These are phyloP conservation scores for Chloroclysta siterata DNA, from an alignment of 2,888 invertebrate genomes.

Conservation along the genomic window DNA sequence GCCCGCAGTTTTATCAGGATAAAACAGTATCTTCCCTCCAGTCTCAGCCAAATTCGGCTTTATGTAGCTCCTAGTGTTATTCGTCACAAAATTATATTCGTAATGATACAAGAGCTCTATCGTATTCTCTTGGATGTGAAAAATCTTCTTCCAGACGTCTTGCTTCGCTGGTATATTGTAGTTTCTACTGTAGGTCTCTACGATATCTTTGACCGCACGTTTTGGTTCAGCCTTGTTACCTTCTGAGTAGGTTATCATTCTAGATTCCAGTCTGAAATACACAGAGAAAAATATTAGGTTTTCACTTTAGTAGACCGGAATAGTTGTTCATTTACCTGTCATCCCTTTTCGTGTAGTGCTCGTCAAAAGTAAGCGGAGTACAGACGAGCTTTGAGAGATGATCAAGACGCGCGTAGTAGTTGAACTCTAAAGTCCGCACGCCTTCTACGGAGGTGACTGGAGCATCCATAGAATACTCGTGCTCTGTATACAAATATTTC, in stretches of 20 bases:
- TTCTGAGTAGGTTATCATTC: slow-evolving; percentile 65
- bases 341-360: slow-evolving; percentile 84
- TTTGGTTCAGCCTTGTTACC: slow-evolving; percentile 66
- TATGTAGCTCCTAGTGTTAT: slow-evolving; percentile 86
- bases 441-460: slow-evolving; percentile 66
- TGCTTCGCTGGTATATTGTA: slow-evolving; percentile 79
- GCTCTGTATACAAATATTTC: slow-evolving; percentile 53
- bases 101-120: slow-evolving; percentile 88
- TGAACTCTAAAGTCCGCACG: slow-evolving; percentile 67
- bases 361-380: slow-evolving; percentile 78
- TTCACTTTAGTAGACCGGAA: not conserved
- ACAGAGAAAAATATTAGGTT: not conserved
- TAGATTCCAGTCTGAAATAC: slow-evolving; percentile 63
- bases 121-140: slow-evolving; percentile 85
- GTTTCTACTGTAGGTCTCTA: slow-evolving; percentile 87
- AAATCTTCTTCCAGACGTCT: slow-evolving; percentile 88
- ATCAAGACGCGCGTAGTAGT: slow-evolving; percentile 87
- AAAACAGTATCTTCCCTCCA: slow-evolving; percentile 87
- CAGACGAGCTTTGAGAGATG: slow-evolving; percentile 87
- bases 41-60: slow-evolving; percentile 90
- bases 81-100: slow-evolving; percentile 85
- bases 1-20: slow-evolving; percentile 86
- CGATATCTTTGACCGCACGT: slow-evolving; percentile 72
- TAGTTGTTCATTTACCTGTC: slow-evolving; percentile 71
- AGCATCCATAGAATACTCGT: slow-evolving; percentile 68